Evolutionary conservation across 1,140 invertebrate genomes (phyloP), one percentile per base, ranked within the genome.

Genomic region (Ceratosolen fusciceps): DNA sequence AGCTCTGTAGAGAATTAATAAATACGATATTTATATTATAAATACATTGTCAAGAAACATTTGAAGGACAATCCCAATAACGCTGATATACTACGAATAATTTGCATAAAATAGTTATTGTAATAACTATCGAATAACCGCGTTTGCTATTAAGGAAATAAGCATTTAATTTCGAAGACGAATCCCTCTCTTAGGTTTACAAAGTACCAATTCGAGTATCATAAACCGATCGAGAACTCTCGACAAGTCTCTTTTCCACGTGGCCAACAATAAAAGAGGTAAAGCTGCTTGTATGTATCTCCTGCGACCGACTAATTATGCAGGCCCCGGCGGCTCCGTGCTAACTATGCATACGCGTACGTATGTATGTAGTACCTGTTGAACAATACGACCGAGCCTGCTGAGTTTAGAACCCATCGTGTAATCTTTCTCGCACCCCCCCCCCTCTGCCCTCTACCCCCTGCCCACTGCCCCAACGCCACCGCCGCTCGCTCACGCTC

Each of bases 361-460:
- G 16, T 52, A 21, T 34, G n/a, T n/a, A n/a, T n/a, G n/a, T n/a
- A n/a, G n/a, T 49, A 78, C 76, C 76, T 78, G 76, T 78, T 78
- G 76, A 78, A 78, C 43, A 72, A 78, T 77, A 43, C 65, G 31
- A 58, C n/a, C 37, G 37, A 77, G 65, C 60, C 34, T 29, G 24
- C n/a, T 43, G 12, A 16, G 9, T 47, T 74, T 74, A 58, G 29
- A 74, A 74, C 34, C n/a, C 21, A 56, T 54, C 29, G 56, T 62
- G 56, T 9, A 3, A 54, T 16, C 21, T 26, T 19, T 16, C 19
- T 37, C 2, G n/a, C n/a, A n/a, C n/a, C n/a, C n/a, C n/a, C n/a
- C n/a, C n/a, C n/a, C n/a, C n/a, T n/a, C n/a, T n/a, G n/a, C n/a
- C n/a, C n/a, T n/a, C n/a, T 31, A 4, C 31, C 58, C 29, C 31